These are phyloP conservation scores for Hirtodrosophila duncani DNA, from an alignment of 2,888 invertebrate species.

Conservation along the genomic window DNA sequence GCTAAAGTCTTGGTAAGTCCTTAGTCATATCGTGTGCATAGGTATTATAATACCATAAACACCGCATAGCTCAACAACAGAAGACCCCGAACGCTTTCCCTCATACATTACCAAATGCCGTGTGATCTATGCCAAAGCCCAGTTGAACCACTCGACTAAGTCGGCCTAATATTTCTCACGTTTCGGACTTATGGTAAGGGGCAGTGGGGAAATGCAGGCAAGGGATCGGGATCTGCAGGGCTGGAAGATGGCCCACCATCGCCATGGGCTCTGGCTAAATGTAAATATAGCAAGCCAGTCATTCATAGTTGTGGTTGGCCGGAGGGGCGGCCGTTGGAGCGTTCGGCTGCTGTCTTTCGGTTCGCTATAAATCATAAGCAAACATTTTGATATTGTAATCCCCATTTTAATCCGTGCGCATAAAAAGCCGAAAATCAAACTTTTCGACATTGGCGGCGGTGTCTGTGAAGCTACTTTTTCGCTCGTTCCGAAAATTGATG, in stretches of 20 bases:
- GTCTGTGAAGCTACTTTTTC: slow-evolving; percentile 65
- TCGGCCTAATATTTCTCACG: slow-evolving; percentile 67
- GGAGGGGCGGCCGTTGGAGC: too few species aligned
- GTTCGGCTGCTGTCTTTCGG: slow-evolving; percentile 49
- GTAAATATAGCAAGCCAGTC: slow-evolving; percentile 10
- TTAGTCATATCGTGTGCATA: neutral
- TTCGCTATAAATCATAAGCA: slow-evolving; percentile 72
- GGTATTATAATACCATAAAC: slow-evolving; percentile 18
- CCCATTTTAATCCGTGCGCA: slow-evolving; percentile 72
- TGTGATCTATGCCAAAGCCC: slow-evolving; percentile 52
- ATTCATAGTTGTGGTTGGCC: slow-evolving; percentile 22
- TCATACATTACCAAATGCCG: slow-evolving; percentile 46
- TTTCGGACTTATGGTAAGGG: slow-evolving; percentile 51
- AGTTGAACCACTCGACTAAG: slow-evolving; percentile 69
- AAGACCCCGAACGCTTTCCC: slow-evolving; percentile 36
- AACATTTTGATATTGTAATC: slow-evolving; percentile 76
- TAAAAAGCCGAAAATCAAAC: slow-evolving; percentile 75
- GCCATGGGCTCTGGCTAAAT: neutral
- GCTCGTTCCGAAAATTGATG: slow-evolving; percentile 67
- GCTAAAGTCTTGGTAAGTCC: slow-evolving; percentile 33
- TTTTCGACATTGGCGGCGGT: slow-evolving; percentile 73
- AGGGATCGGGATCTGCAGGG: slow-evolving; percentile 10
- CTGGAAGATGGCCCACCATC: neutral
- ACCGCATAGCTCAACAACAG: slow-evolving; percentile 43
- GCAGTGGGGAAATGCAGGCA: slow-evolving; percentile 1